Evolutionary conservation across 2,113 vertebrate species (phyloP).

Genomic region (Stigmatopora nigra): DNA sequence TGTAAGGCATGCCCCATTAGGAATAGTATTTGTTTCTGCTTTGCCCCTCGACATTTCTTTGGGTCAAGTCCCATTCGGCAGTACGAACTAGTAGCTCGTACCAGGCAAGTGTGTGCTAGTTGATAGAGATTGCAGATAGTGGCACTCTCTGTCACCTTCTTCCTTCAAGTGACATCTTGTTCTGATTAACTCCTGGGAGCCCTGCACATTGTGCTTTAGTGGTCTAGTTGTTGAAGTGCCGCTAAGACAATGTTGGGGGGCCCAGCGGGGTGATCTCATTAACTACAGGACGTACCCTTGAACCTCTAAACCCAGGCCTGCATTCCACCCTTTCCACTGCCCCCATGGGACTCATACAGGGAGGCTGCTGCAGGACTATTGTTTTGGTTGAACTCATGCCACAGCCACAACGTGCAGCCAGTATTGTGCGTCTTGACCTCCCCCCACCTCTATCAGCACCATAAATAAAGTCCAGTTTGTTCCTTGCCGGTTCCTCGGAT

Average conservation of each 20-base stretch:
- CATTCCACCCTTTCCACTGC: constrained; percentile 44
- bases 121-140: background rate
- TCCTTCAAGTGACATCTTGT: constrained; percentile 5
- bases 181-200: constrained; percentile 7
- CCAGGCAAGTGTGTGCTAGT: background rate
- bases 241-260: constrained; percentile 36
- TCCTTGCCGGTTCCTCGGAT: constrained; percentile 53
- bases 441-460: constrained; percentile 16
- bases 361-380: constrained; percentile 45
- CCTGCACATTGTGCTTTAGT: constrained; percentile 10
- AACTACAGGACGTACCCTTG: constrained; percentile 61
- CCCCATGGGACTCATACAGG: constrained; percentile 47
- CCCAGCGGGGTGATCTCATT: constrained; percentile 58
- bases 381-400: constrained; percentile 58
- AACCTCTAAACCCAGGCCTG: constrained; percentile 58
- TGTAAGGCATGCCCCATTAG: constrained; percentile 43
- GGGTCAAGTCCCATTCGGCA: constrained; percentile 13
- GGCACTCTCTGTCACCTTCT: background rate
- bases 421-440: constrained; percentile 29
- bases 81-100: constrained; percentile 1
- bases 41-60: constrained; percentile 9
- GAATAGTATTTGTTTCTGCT: constrained; percentile 17
- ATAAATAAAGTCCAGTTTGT: constrained; percentile 43
- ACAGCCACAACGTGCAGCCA: constrained; percentile 21
- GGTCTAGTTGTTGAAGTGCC: constrained; percentile 18